A percentile compares a stretch with the other conserved stretches of the same genome.
Evolutionary conservation across 2,797 vertebrate species (phyloP).

Genomic region (Acanthurus lineatus): DNA sequence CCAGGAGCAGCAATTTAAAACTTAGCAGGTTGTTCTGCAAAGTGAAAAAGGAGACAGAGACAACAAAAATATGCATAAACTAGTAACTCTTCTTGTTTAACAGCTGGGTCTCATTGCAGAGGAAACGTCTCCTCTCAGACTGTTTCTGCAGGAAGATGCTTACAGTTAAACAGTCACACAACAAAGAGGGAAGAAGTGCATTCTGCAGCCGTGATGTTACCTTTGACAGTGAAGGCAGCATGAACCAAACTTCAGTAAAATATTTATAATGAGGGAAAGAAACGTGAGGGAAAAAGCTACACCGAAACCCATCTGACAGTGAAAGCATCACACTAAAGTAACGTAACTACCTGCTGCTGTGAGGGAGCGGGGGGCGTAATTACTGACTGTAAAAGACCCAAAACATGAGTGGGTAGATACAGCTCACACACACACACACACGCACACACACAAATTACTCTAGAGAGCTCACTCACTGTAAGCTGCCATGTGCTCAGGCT

Average conservation of each 20-base stretch:
- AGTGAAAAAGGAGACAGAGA: no score
- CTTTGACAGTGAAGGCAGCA: slow-evolving; percentile 35
- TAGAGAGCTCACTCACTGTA: no score
- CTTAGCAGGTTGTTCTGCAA: not conserved
- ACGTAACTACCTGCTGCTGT: no score
- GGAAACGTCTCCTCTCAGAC: not conserved
- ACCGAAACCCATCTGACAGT: no score
- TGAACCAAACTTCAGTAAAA: slow-evolving; percentile 35
- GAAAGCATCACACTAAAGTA: no score
- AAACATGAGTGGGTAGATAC: no score
- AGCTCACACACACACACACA: no score
- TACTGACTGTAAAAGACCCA: no score
- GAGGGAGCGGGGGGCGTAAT: no score
- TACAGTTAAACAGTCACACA: slow-evolving; percentile 18
- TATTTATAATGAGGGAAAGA: slow-evolving; percentile 21
- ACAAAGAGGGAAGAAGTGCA: slow-evolving; percentile 19
- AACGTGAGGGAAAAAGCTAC: not conserved
- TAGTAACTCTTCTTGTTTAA: not conserved
- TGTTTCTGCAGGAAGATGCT: not conserved
- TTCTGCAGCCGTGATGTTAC: slow-evolving; percentile 49
- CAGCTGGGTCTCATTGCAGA: not conserved
- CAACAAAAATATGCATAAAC: no score
- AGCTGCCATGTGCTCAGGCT: no score
- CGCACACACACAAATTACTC: no score
- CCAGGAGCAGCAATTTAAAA: not conserved